Base-by-base conservation (phyloP, 2,888 invertebrate species). In the Neuroscelio doddi region DNA sequence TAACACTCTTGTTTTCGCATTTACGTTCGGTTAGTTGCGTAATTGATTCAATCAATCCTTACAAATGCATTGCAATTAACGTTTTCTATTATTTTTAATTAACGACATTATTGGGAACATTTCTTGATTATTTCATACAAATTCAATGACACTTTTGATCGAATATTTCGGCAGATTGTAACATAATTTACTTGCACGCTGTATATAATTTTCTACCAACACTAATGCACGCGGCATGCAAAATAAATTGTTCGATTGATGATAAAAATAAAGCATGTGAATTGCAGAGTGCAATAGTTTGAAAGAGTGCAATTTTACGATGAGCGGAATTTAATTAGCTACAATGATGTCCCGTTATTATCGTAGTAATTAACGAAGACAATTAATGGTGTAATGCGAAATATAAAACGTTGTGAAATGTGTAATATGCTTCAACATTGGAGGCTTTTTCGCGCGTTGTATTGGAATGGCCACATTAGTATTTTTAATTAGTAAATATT, bases 301-400 rank as follows among this genome's bases (percentile, higher is more conserved):
- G 3, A 32, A 9, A 50, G 17, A 55, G 12, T 9, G 8, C 9
- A 21, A 44, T 42, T 44, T 50, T 50, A 55, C 39, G 56, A 53
- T 49, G 16, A 53, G 30, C 17, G 29, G 36, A 63, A 57, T 57
- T 57, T 57, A 64, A 64, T 64, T 64, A 53, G 42, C 57, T 17
- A 17, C 49, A 34, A 58, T 45, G 53, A 64, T 49, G 47, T 30
- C 29, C 50, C 49, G 38, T 53, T 53, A 53, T 58, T 53, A 58
- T 46, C 30, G 29, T 41, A 29, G 46, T 55, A 56, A 62, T 56
- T 62, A 62, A 51, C 46, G 41, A 56, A 62, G 56, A 62, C 55
- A 63, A 56, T 63, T 56, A 56, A 39, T 42, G 30, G 27, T 47
- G 56, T 52, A 63, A 63, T 26, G 51, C 21, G 46, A 26, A 42